These are phyloP conservation scores for Enteromius trimaculatus DNA, from an alignment of 2,797 vertebrate genomes.

Conservation along the genomic window DNA sequence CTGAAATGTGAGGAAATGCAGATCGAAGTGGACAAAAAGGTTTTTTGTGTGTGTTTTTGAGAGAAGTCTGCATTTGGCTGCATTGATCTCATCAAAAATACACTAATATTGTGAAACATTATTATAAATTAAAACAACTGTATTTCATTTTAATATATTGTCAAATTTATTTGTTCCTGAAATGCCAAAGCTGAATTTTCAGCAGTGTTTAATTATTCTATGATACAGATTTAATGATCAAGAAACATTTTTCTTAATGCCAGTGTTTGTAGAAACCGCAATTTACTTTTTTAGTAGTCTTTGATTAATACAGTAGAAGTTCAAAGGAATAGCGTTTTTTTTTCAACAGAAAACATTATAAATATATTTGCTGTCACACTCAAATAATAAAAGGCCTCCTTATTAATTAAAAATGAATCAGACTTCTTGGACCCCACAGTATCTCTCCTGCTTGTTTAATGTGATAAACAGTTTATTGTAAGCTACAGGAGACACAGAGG, in stretches of 20 bases:
- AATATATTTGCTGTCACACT: not conserved
- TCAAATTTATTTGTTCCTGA: not conserved
- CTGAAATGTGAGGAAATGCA: not conserved
- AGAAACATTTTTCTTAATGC: not conserved
- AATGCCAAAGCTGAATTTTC: not conserved
- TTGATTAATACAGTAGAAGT: not conserved
- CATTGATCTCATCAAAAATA: not conserved
- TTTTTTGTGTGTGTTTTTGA: too few species aligned
- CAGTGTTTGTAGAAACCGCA: too few species aligned
- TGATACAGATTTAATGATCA: not conserved
- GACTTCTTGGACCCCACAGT: not conserved
- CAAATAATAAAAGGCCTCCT: not conserved
- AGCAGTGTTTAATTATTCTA: not conserved
- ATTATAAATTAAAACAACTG: not conserved
- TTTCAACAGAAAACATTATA: not conserved
- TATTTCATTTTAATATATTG: not conserved
- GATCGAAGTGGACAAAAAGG: too few species aligned
- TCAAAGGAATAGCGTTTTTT: not conserved
- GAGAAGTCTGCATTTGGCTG: not conserved
- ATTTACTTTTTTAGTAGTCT: not conserved
- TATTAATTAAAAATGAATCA: not conserved
- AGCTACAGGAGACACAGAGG: not conserved
- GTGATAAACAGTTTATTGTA: not conserved
- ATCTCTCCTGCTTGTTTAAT: not conserved
- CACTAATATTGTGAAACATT: not conserved